These are phyloP conservation scores for Drosophila leonis DNA, from an alignment of 2,888 invertebrate species.

Conservation along the genomic window DNA sequence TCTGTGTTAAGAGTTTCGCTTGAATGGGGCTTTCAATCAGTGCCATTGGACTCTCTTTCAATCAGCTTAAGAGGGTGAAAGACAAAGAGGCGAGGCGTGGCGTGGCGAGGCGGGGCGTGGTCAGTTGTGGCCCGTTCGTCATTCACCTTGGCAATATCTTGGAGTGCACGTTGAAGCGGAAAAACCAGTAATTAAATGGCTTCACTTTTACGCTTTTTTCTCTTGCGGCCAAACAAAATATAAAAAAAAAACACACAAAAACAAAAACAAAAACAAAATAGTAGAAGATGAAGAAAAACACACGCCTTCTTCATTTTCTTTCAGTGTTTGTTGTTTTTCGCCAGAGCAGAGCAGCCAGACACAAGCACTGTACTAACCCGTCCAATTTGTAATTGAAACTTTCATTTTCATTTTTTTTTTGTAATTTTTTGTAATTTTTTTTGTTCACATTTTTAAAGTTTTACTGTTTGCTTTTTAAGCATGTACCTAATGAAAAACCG, in stretches of 20 bases:
- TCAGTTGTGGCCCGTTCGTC: slow-evolving; percentile 42
- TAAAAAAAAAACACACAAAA: background rate
- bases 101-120: slow-evolving; percentile 14
- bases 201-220: slow-evolving; percentile 49
- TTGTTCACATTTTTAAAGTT: slow-evolving; percentile 25
- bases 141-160: slow-evolving; percentile 72
- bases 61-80: slow-evolving; percentile 14
- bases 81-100: background rate
- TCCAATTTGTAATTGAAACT: slow-evolving; percentile 75
- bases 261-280: background rate
- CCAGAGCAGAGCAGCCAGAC: slow-evolving; percentile 14
- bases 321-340: slow-evolving; percentile 5
- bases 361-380: slow-evolving; percentile 24
- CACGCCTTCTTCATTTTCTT: slow-evolving; percentile 32
- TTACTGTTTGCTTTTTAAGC: slow-evolving; percentile 17
- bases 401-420: slow-evolving; percentile 69
- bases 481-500: slow-evolving; percentile 41
- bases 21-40: slow-evolving; percentile 39
- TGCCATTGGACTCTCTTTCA: slow-evolving; percentile 33
- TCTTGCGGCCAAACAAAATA: slow-evolving; percentile 15
- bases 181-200: slow-evolving; percentile 78
- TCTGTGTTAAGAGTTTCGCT: slow-evolving; percentile 33
- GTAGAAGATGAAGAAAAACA: slow-evolving; percentile 11
- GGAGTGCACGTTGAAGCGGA: slow-evolving; percentile 61
- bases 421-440: background rate